Evolutionary conservation across 64 coral and sea anemone genomes (phyloP).

Genomic region (Trachythela sp.): DNA sequence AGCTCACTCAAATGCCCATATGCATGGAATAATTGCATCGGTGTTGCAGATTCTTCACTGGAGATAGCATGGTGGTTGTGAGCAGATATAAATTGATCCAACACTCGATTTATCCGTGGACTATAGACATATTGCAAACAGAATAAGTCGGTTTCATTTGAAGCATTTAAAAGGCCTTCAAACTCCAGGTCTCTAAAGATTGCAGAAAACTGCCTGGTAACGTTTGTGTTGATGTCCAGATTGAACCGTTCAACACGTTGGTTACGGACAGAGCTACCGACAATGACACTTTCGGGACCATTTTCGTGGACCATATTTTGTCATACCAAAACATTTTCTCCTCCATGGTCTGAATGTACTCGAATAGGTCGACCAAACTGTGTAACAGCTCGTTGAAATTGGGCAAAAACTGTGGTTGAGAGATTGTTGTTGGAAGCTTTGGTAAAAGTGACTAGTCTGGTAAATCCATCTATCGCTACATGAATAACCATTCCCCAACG

Average conservation of each 20-base stretch:
- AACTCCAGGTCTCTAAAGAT: too few relatives aligned
- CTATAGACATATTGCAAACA: too few relatives aligned
- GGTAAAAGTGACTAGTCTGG: constrained; percentile 36
- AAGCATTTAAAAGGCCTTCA: too few relatives aligned
- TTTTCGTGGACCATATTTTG: constrained; percentile 23
- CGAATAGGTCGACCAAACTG: constrained; percentile 28
- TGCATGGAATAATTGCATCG: constrained; percentile 39
- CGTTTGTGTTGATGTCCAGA: constrained; percentile 29
- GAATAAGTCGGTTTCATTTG: too few relatives aligned
- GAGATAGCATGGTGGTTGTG: constrained; percentile 45
- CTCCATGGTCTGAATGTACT: constrained; percentile 38
- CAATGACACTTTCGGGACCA: too few relatives aligned
- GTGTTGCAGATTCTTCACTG: constrained; percentile 35
- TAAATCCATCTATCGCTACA: constrained; percentile 39
- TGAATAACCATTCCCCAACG: constrained; percentile 40
- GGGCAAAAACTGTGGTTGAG: constrained; percentile 24
- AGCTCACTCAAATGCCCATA: constrained; percentile 31
- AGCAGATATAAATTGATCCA: constrained; percentile 32
- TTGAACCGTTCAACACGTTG: constrained; percentile 38
- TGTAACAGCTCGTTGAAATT: constrained; percentile 23
- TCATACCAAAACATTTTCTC: constrained; percentile 29
- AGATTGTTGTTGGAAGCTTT: too few relatives aligned
- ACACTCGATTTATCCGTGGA: constrained; percentile 38
- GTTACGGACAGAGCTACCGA: constrained; percentile 31
- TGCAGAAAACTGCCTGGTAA: too few relatives aligned